Evolutionary conservation across 2,113 vertebrate species (phyloP).

Genomic region (Dolichallabes microphthalmus): DNA sequence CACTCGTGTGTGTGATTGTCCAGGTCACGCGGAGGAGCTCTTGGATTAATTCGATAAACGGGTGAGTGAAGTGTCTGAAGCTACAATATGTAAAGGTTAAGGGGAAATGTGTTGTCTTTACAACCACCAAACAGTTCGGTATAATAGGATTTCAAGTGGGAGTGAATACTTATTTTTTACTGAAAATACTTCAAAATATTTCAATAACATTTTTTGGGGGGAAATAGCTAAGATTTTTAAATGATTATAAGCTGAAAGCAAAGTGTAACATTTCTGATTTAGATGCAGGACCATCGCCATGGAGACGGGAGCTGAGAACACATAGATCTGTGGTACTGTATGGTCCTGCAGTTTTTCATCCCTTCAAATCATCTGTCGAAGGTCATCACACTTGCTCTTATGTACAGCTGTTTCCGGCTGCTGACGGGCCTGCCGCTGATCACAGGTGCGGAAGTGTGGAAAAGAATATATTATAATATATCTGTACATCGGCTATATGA

Average conservation of each 20-base stretch:
- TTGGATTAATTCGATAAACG: too few species aligned
- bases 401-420: constrained; percentile 66
- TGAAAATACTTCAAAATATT: too few species aligned
- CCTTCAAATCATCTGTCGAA: constrained; percentile 52
- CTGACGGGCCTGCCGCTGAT: constrained; percentile 63
- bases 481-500: not conserved
- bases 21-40: too few species aligned
- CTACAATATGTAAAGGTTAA: too few species aligned
- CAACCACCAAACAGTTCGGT: too few species aligned
- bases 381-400: constrained; percentile 65
- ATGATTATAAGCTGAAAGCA: not conserved
- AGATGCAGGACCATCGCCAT: constrained; percentile 73
- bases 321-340: constrained; percentile 69
- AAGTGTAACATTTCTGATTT: not conserved
- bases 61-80: too few species aligned
- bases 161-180: too few species aligned
- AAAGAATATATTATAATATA: not conserved
- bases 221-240: not conserved
- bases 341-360: constrained; percentile 66
- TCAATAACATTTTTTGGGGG: too few species aligned
- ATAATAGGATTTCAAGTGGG: too few species aligned
- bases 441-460: constrained; percentile 54
- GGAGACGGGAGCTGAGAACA: constrained; percentile 72
- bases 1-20: too few species aligned
- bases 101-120: too few species aligned